A percentile compares a stretch with the other conserved stretches of the same genome.
These are phyloP conservation scores for Saccostrea cuccullata DNA, from an alignment of 1,140 invertebrate species.

Conservation along the genomic window DNA sequence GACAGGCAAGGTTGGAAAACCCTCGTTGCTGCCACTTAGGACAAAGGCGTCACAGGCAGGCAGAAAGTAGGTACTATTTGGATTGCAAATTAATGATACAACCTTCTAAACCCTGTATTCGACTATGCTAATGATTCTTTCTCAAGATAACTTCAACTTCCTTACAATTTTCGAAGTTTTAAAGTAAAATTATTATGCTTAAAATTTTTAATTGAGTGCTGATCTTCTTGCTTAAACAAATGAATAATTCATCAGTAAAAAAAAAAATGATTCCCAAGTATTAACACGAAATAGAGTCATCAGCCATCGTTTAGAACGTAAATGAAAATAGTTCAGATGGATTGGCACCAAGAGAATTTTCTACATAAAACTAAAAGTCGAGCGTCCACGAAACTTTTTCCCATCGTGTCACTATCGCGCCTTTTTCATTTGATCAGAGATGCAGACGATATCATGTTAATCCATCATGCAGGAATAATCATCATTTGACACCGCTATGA, in stretches of 20 bases:
- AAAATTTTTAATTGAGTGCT: not conserved
- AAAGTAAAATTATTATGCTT: not conserved
- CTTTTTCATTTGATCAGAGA: conserved; percentile 21
- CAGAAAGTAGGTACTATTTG: too few relatives aligned
- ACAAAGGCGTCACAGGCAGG: too few relatives aligned
- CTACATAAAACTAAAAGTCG: not conserved
- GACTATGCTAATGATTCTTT: too few relatives aligned
- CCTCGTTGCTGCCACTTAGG: too few relatives aligned
- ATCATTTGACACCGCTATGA: not conserved
- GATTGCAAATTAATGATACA: too few relatives aligned
- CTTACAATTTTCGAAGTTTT: too few relatives aligned
- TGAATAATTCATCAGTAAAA: not conserved
- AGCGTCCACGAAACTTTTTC: not conserved
- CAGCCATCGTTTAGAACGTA: not conserved
- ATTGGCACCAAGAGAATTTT: not conserved
- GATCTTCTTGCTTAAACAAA: not conserved
- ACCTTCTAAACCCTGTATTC: too few relatives aligned
- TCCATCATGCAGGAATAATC: conserved; percentile 6
- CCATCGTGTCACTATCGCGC: not conserved
- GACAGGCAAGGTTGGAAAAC: too few relatives aligned
- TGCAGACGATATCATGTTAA: not conserved
- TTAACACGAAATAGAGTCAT: not conserved
- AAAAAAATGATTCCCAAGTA: not conserved
- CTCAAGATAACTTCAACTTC: too few relatives aligned
- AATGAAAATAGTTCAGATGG: not conserved